Conservation (phyloP, 2,113 vertebrate species). For the Argyrosomus japonicus region DNA sequence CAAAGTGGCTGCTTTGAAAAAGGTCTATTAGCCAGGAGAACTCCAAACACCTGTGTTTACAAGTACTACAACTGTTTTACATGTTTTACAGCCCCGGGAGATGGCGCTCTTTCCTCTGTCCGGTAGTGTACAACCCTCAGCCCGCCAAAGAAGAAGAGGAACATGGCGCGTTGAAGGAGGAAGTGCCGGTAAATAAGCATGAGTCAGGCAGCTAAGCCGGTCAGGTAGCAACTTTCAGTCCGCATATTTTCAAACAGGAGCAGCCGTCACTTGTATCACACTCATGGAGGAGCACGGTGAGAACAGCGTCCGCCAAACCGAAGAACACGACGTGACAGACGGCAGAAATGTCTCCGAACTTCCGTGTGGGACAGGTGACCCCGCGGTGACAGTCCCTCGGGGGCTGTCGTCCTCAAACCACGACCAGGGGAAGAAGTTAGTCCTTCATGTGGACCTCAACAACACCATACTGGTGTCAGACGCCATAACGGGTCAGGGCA, state of each 20-base stretch:
- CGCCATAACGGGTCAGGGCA: constrained; percentile 84
- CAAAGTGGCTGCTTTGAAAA: no score
- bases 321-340: constrained; percentile 8
- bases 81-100: background rate
- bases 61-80: no score
- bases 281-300: constrained; percentile 47
- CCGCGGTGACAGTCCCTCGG: constrained; percentile 1
- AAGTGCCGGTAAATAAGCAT: constrained; percentile 26
- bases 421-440: constrained; percentile 72
- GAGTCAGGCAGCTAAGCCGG: constrained; percentile 13
- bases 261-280: background rate
- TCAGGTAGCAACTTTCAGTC: background rate
- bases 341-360: background rate
- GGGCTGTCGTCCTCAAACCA: background rate
- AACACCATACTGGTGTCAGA: constrained; percentile 90
- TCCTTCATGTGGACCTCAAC: constrained; percentile 91
- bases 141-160: constrained; percentile 2
- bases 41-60: background rate
- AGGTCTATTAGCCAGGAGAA: background rate
- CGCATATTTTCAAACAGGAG: no score
- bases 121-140: fast-evolving
- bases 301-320: background rate
- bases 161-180: background rate
- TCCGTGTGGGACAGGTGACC: background rate
- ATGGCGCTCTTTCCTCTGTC: background rate